Evolutionary conservation across 2,113 vertebrate species (phyloP).

Genomic region (Halcyon senegalensis): DNA sequence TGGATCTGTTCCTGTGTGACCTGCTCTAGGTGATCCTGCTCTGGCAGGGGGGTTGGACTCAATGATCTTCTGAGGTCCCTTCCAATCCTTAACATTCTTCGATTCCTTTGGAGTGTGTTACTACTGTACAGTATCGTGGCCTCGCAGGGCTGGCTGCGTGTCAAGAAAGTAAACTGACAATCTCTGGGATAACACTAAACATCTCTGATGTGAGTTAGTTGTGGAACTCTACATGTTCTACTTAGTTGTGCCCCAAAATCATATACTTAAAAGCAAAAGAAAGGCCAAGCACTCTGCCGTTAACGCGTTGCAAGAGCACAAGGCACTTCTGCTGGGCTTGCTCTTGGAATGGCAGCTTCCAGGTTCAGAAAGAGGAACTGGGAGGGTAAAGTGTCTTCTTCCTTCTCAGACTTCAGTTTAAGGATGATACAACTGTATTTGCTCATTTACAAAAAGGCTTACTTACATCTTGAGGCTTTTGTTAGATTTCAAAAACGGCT

Average conservation of each 20-base stretch:
- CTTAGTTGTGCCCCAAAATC: neutral
- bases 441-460: neutral
- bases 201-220: neutral
- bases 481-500: neutral
- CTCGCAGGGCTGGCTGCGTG: neutral
- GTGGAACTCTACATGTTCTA: neutral
- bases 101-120: neutral
- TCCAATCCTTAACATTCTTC: no score
- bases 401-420: neutral
- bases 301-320: neutral
- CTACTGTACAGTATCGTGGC: rapidly evolving
- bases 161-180: neutral
- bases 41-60: no score
- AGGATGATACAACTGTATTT: neutral
- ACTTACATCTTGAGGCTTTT: neutral
- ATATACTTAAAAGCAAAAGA: neutral
- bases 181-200: neutral
- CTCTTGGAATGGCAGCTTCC: neutral
- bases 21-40: no score
- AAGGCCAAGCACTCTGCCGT: neutral
- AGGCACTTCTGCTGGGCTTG: neutral
- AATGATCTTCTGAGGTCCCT: no score
- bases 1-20: no score
- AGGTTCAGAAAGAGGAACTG: neutral
- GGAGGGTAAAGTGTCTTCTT: neutral